These are phyloP conservation scores for Formica selysi DNA, from an alignment of 1,140 invertebrate genomes.

Conservation along the genomic window DNA sequence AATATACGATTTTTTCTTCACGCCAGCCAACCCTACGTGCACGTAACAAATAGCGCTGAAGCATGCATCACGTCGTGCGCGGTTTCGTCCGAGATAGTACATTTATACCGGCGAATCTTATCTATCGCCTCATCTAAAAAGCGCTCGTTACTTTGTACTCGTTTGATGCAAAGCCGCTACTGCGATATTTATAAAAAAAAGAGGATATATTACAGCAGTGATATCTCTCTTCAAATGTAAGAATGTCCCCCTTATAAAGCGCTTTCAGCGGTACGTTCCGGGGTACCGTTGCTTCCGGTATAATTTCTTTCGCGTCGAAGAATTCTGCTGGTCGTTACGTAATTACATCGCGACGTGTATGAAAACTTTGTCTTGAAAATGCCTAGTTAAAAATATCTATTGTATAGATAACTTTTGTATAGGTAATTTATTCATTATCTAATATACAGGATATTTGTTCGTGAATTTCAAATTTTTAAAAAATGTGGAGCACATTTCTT, in stretches of 20 bases:
- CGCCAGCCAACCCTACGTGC: slow-evolving; percentile 51
- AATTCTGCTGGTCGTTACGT: slow-evolving; percentile 5
- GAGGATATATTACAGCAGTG: not conserved
- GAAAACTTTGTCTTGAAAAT: not conserved
- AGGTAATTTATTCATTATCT: not conserved
- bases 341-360: not conserved
- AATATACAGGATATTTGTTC: not conserved
- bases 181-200: slow-evolving; percentile 15
- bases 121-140: slow-evolving; percentile 63
- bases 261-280: not conserved
- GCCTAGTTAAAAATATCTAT: not conserved
- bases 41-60: slow-evolving; percentile 67
- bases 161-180: slow-evolving; percentile 14
- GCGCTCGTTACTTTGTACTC: slow-evolving; percentile 57
- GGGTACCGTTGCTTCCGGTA: slow-evolving; percentile 44
- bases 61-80: slow-evolving; percentile 60
- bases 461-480: not conserved
- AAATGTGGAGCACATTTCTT: not conserved
- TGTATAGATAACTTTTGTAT: not conserved
- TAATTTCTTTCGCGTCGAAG: slow-evolving; percentile 23
- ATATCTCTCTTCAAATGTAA: slow-evolving; percentile 20
- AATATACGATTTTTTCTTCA: slow-evolving; percentile 63
- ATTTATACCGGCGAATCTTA: slow-evolving; percentile 42
- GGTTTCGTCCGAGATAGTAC: slow-evolving; percentile 36
- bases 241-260: not conserved